These are phyloP conservation scores for Sus cebifrons DNA, from an alignment of 2,797 vertebrate species.

Conservation along the genomic window DNA sequence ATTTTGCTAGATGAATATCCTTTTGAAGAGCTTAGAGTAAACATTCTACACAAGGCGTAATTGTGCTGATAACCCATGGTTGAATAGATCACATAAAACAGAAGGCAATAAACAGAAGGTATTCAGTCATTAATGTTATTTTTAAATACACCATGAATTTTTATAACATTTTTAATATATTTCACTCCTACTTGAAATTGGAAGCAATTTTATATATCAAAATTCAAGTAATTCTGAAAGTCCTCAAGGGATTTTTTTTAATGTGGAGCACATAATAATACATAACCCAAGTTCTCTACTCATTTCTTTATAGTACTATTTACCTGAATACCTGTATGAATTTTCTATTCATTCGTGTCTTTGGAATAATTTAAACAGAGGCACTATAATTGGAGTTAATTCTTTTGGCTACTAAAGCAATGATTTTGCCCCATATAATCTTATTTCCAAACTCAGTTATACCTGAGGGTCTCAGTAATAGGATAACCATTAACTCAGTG, in stretches of 20 bases:
- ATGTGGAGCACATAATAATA: not conserved
- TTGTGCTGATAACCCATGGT: not conserved
- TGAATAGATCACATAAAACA: not conserved
- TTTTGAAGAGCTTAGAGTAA: constrained; percentile 37
- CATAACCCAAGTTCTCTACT: not conserved
- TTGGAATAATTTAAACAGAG: not conserved
- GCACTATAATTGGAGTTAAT: not conserved
- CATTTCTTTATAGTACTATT: not conserved
- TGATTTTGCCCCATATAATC: not conserved
- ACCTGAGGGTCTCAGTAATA: not conserved
- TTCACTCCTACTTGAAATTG: not conserved
- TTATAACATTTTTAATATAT: not conserved
- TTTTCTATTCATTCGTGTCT: not conserved
- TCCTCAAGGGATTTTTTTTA: not conserved
- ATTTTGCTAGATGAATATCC: not conserved
- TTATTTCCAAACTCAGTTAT: not conserved
- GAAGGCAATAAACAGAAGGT: not conserved
- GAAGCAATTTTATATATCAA: not conserved
- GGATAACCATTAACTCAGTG: not conserved
- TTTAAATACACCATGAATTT: not conserved
- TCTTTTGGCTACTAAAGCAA: not conserved
- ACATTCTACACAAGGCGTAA: no score
- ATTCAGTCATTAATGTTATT: not conserved
- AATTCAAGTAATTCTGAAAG: not conserved
- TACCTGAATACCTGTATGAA: not conserved